Evolutionary conservation across 1,140 invertebrate genomes (phyloP), one percentile per base, ranked within the genome.

Genomic region (Pectinophora gossypiella): DNA sequence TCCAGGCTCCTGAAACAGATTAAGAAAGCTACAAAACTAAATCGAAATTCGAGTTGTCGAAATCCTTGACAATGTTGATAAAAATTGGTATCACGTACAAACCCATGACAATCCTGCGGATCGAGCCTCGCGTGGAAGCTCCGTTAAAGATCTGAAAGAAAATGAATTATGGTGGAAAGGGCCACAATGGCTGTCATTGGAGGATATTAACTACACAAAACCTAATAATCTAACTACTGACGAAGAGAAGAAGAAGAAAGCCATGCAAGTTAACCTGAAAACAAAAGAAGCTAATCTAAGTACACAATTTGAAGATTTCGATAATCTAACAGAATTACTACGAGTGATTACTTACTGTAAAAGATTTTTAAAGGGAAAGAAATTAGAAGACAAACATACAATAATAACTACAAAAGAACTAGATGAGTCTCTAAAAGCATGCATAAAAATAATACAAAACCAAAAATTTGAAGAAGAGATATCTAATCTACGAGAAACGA

Each of bases 21-120:
- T 0, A 10, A 45, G 36, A 12, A 48, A 10, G 46, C 58, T n/a
- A 56, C 79, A 13, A 50, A 52, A 22, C 0, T 87, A 84, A 45
- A 72, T 76, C 0, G 71, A 68, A 0, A 88, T 87, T 68, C 47
- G 82, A 20, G 76, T 87, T 0, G 16, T 61, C 1, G 48, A 66
- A 52, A 85, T 87, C 19, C 59, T 67, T 53, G 36, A 54, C 20
- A 53, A 59, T 15, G 51, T 62, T 6, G 19, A 42, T 27, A 10
- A 48, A 3, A 38, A 36, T 3, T 90, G 86, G 89, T 13, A 32
- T 32, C 76, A 89, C 54, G 65, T 88, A 0, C 36, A 42, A 4
- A 62, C 75, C 1, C 15, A 52, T 7, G 43, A 75, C 0, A 89
- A 90, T 63, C 78, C 84, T 12, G 82, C 81, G 1, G 86, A 90